Evolutionary conservation across 2,113 vertebrate genomes (phyloP), one percentile per base, ranked within the genome.

Genomic region (Ochotona curzoniae): DNA sequence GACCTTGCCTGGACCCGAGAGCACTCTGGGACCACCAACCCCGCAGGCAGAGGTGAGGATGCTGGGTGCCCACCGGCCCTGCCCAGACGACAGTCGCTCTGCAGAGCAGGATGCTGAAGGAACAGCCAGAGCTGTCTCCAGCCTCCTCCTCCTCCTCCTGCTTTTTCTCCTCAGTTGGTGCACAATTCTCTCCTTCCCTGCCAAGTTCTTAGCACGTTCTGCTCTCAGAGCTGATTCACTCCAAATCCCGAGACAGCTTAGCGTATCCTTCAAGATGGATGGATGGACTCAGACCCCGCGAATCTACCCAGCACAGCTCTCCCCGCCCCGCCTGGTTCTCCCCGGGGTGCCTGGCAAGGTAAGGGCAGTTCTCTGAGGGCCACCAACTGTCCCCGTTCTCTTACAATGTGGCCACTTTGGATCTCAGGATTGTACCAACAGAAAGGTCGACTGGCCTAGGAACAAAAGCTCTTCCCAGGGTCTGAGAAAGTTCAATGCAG

Each of bases 21-120:
- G 49, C 15, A 28, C 32, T 28, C 4, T 0, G 7, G 67, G 28
- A 83, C 75, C 35, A 75, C 32, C 5, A 63, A 26, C 18, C 26
- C 1, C 0, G 89, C 83, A 44, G 35, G 71, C 73, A 78, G 64
- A 82, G 54, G 74, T 61, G 2, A 12, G 4, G 76, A 10, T 11
- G 44, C 21, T 26, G 23, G 66, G 71, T 23, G 86, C 89, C 61
- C 66, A 7, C 3, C 44, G 80, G 83, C 78, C 78, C 35, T 8
- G 6, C 32, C 1, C 83, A 71, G 66, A 75, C 10, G 93, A 70
- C 81, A 90, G 87, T 49, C 35, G 32, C 64, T 76, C 83, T 20
- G 17, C 79, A 32, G 73, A 94, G 71, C 75, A 69, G 64, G 93
- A 94, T 49, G 75, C 83, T 23, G 44, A 60, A 79, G 93, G 83